phyloP scores from a whole-genome alignment of 2,797 vertebrate genomes.

The Tangara arthus region DNA sequence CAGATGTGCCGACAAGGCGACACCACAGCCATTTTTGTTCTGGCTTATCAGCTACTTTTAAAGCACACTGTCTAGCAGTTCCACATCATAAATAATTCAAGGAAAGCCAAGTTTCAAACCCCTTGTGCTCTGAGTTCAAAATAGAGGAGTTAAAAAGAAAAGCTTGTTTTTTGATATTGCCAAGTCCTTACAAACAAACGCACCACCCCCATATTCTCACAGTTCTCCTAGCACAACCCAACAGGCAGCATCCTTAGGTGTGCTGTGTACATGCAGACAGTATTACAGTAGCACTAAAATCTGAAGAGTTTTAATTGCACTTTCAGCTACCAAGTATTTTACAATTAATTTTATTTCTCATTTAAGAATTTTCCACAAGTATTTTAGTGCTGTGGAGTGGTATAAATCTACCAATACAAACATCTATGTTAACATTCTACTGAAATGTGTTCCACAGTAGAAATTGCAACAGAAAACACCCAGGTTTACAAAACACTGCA shows the following conservation, averaged over 20 bases:
- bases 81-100: constrained; percentile 2
- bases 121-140: neutral
- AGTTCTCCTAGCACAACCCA: neutral
- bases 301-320: neutral
- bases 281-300: neutral
- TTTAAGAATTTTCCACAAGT: neutral
- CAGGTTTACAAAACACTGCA: neutral
- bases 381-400: neutral
- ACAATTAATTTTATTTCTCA: neutral
- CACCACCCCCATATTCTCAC: neutral
- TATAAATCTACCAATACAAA: neutral
- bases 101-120: neutral
- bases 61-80: neutral
- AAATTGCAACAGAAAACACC: neutral
- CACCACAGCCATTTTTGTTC: neutral
- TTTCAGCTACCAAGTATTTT: neutral
- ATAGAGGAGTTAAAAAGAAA: neutral
- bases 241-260: neutral
- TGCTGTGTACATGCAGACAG: neutral
- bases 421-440: neutral
- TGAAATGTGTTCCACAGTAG: neutral
- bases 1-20: neutral
- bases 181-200: neutral
- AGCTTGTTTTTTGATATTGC: neutral
- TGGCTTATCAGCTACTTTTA: neutral